Evolutionary conservation across 1,140 invertebrate species (phyloP), one percentile per base, ranked within the genome.

Genomic region (Araneus ventricosus): DNA sequence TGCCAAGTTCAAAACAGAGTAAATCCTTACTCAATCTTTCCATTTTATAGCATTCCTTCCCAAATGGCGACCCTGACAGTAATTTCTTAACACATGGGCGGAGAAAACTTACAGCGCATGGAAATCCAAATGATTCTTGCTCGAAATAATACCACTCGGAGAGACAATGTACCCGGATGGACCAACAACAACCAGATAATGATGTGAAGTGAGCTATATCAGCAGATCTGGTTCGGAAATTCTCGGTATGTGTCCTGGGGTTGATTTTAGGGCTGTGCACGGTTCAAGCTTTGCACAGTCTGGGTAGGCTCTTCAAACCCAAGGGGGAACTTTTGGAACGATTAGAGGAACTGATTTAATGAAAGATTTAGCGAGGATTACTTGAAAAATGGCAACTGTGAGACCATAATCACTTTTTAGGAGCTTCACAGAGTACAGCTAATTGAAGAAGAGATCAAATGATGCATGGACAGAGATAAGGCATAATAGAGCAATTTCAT

Each of bases 111-210:
- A 22, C 67, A 14, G 14, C 67, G 67, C 67, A 34, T 75, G 67
- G 67, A 75, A 75, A 34, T 30, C 30, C 67, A 75, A 75, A 75
- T 75, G n/a, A 75, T 75, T 75, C 27, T 75, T 75, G 67, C 27
- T 75, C 27, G 67, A 75, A 75, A 75, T 75, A n/a, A n/a, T n/a
- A n/a, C n/a, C n/a, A 75, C 17, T 75, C 20, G 27, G 20, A n/a
- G n/a, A n/a, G n/a, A 75, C 67, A 75, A 75, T 75, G 67, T 75
- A 75, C 67, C 67, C 67, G 67, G 67, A 75, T 75, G 30, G 67
- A 34, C 67, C 67, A 30, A n/a, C 34, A 75, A 75, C 67, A 75
- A 75, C 30, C 30, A 30, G 67, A 75, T 75, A 75, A 75, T 75
- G 67, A 75, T 75, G 67, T 30, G 67, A 75, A n/a, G n/a, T 14